Conservation (phyloP, 2,797 vertebrate species). For the Typhlichthys subterraneus region DNA sequence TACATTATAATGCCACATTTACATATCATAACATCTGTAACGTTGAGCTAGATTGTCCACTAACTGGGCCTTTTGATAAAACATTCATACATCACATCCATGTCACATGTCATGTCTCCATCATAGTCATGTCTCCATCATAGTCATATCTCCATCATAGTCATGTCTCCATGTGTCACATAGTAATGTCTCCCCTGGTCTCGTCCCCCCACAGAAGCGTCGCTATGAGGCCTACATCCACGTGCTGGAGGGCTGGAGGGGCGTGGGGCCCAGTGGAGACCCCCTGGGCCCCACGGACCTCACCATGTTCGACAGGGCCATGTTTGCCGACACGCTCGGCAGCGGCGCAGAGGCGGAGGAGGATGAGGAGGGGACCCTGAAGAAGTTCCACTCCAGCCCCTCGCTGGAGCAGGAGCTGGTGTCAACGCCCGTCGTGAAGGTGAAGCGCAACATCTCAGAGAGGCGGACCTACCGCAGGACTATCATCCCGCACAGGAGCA, state of each 20-base stretch:
- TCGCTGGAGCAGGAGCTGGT: conserved; percentile 82
- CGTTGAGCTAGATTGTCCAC: too few species aligned
- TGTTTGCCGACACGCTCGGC: conserved; percentile 48
- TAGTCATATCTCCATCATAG: too few species aligned
- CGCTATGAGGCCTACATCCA: conserved; percentile 86
- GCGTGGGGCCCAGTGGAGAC: conserved; percentile 14
- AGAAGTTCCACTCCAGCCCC: conserved; percentile 89
- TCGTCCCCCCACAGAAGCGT: conserved; percentile 68
- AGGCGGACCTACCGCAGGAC: conserved; percentile 85
- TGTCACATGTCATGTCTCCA: too few species aligned
- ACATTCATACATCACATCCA: too few species aligned
- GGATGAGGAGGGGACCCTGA: conserved; percentile 65
- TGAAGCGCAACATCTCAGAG: conserved; percentile 86
- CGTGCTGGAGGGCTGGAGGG: conserved; percentile 78
- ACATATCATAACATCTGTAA: too few species aligned
- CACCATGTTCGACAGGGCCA: conserved; percentile 72
- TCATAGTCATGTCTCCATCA: too few species aligned
- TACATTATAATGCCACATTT: too few species aligned
- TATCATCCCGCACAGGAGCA: conserved; percentile 79
- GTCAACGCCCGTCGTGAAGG: conserved; percentile 58
- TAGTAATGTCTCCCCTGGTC: too few species aligned
- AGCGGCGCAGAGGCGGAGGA: conserved; percentile 40
- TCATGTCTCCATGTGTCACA: too few species aligned
- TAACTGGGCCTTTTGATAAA: too few species aligned
- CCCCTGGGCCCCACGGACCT: conserved; percentile 54